These are phyloP conservation scores for Notocelia uddmanniana DNA, from an alignment of 2,888 invertebrate genomes.

Conservation along the genomic window DNA sequence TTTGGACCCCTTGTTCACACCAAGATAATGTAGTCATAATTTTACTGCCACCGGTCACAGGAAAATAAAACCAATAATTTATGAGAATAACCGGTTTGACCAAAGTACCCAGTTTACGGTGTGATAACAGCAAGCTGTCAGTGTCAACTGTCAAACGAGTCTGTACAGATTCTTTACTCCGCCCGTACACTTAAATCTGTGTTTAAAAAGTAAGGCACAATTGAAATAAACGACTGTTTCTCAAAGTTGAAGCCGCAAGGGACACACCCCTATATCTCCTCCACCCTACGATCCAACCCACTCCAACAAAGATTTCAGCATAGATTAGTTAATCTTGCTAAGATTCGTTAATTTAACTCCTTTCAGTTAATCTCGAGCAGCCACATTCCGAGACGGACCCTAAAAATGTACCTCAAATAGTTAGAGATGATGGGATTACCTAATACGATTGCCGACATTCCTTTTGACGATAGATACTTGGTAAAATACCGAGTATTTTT, in stretches of 20 bases:
- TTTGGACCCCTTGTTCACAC: too few species aligned
- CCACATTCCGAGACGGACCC: conserved; percentile 10
- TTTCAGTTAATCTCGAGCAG: conserved; percentile 5
- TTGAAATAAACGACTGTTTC: too few species aligned
- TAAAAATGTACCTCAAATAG: conserved; percentile 28
- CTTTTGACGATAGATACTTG: neutral
- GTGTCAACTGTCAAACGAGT: too few species aligned
- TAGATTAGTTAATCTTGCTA: neutral
- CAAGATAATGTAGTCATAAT: too few species aligned
- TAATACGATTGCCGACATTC: conserved; percentile 8
- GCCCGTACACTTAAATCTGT: too few species aligned
- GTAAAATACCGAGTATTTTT: conserved; percentile 8
- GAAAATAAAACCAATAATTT: too few species aligned
- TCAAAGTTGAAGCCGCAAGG: neutral
- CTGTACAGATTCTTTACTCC: too few species aligned
- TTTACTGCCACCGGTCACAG: too few species aligned
- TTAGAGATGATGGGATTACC: conserved; percentile 20
- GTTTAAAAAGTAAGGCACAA: too few species aligned
- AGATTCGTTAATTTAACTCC: conserved; percentile 8
- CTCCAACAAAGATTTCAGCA: neutral
- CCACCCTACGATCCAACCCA: neutral
- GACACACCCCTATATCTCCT: neutral
- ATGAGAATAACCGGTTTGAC: too few species aligned
- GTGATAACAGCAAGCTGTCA: too few species aligned
- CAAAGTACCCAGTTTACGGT: too few species aligned